Evolutionary conservation across 2,888 invertebrate species (phyloP), one percentile per base, ranked within the genome.

Genomic region (Carcina quercana): DNA sequence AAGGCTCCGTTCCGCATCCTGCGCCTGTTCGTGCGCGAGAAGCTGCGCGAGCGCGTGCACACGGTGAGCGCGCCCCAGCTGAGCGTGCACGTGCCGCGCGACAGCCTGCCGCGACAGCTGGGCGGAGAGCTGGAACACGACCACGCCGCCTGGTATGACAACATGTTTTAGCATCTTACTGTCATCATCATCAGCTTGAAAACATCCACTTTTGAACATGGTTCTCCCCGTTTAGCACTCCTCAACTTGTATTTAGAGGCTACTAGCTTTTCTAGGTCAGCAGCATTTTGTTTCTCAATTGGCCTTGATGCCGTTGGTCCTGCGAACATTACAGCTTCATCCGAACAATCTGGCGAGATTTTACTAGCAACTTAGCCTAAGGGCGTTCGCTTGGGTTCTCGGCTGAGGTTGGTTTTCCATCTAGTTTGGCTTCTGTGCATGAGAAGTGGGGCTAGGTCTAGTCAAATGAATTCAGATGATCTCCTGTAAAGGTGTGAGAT

Each of bases 1-100:
- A 97, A 96, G 80, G 97, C 97, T 37, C 97, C 98, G 1, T 98
- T 97, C 80, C 95, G 96, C 66, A 96, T 98, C 61, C 87, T 98
- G 32, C 89, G 97, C 32, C 85, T 98, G 53, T 98, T 98, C 82
- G 96, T 98, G 35, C 87, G 96, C 41, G 97, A 98, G 80, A 98
- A 98, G 80, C 85, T 98, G 50, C 88, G 97, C 46, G 97, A 98
- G 75, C 88, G 98, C 57, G 98, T 98, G 41, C 97, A 93, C 78
- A 97, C 97, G 15, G 96, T 97, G 53, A 96, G 93, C 69, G 89
- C 95, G 68, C 93, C 95, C 39, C 96, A 97, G 75, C 86, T 98
- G 50, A 89, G 90, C 47, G 87, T 89, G 60, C 97, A 98, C 88
- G 94, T 98, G 70, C 96, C 97, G 35, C 87, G 90, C 57, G 91